Conservation (phyloP, 2,888 invertebrate species). For the Lysandra coridon region DNA sequence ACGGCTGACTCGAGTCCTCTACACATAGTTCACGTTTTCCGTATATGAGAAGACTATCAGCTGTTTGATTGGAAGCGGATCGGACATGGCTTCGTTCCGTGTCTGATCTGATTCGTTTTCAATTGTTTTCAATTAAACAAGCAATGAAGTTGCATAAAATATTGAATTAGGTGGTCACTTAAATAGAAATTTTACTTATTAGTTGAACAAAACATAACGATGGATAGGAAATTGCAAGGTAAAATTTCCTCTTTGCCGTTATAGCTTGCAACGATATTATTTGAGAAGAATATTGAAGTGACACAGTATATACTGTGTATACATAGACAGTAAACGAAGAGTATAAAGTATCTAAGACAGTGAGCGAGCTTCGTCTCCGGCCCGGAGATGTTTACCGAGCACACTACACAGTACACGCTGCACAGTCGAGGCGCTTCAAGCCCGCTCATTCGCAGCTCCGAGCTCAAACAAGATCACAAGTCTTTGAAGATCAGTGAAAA, state of each 20-base stretch:
- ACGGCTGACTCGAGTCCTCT: not conserved
- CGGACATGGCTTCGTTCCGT: not conserved
- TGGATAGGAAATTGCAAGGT: too few relatives aligned
- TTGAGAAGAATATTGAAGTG: not conserved
- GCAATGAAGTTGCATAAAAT: too few relatives aligned
- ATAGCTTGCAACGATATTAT: not conserved
- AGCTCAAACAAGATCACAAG: not conserved
- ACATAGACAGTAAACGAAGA: not conserved
- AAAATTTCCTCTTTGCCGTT: not conserved
- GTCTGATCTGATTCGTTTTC: too few relatives aligned
- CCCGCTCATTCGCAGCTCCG: not conserved
- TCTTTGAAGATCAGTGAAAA: not conserved
- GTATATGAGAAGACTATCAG: not conserved
- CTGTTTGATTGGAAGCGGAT: not conserved
- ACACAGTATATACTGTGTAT: not conserved
- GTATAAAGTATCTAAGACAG: not conserved
- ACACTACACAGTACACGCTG: not conserved
- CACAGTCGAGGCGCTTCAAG: not conserved
- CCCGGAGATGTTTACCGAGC: not conserved
- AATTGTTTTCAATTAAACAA: too few relatives aligned
- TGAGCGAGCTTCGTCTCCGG: not conserved
- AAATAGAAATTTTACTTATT: too few relatives aligned
- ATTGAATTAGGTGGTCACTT: too few relatives aligned
- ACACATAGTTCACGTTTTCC: not conserved
- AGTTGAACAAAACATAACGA: too few relatives aligned